Conservation (phyloP, 2,888 invertebrate genomes). For the Pollenia labialis region DNA sequence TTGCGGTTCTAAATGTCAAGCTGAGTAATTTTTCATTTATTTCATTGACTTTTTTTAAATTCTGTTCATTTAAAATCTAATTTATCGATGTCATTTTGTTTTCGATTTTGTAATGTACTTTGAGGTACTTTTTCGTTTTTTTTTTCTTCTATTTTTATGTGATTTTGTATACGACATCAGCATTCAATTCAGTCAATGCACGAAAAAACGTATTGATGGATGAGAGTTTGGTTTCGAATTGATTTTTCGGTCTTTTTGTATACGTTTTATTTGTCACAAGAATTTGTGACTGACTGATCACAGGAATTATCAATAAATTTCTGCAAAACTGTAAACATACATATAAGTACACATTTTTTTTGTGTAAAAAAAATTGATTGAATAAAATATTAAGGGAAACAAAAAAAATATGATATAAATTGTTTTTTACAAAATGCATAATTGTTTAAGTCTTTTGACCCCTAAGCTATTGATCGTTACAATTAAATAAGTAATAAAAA, state of each 20-base stretch:
- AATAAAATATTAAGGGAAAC: not conserved
- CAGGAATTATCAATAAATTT: slow-evolving; percentile 13
- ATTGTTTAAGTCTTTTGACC: slow-evolving; percentile 30
- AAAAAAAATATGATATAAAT: not conserved
- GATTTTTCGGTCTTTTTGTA: not conserved
- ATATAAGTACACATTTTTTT: not conserved
- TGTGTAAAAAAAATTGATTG: not conserved
- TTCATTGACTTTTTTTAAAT: slow-evolving; percentile 41
- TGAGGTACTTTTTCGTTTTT: not conserved
- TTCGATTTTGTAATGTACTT: slow-evolving; percentile 29
- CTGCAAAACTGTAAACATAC: not conserved
- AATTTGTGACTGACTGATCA: slow-evolving; percentile 8
- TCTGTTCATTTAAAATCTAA: slow-evolving; percentile 36
- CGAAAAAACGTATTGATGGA: slow-evolving; percentile 52
- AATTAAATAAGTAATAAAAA: too few species aligned
- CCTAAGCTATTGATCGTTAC: not conserved
- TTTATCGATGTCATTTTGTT: slow-evolving; percentile 54
- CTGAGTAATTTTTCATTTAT: slow-evolving; percentile 40
- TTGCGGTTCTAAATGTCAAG: slow-evolving; percentile 42
- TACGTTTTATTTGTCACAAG: slow-evolving; percentile 33
- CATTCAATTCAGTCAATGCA: slow-evolving; percentile 38
- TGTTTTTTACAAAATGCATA: slow-evolving; percentile 11
- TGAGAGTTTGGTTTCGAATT: slow-evolving; percentile 34
- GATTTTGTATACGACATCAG: slow-evolving; percentile 38
- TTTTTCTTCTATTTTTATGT: slow-evolving; percentile 34